These are phyloP conservation scores for Tethea ocularis DNA, from an alignment of 2,888 invertebrate species.

Conservation along the genomic window DNA sequence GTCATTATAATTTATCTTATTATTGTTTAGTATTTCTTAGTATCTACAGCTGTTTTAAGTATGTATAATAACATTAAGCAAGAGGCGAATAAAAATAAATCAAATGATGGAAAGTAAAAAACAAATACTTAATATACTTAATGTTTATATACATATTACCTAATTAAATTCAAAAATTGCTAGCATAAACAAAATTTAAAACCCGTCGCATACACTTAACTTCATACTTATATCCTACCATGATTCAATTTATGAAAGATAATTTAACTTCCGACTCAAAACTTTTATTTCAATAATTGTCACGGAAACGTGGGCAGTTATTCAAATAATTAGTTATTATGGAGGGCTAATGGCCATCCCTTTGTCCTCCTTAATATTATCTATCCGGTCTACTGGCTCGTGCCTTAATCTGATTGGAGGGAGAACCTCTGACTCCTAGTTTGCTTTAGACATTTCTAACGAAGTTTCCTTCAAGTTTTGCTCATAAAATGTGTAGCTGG, in stretches of 20 bases:
- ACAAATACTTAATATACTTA: too few relatives aligned
- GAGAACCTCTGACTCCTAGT: slow-evolving; percentile 34
- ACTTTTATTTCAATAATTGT: slow-evolving; percentile 16
- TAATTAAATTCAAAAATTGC: too few relatives aligned
- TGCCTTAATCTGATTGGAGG: slow-evolving; percentile 67
- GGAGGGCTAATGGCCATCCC: slow-evolving; percentile 51
- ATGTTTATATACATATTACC: too few relatives aligned
- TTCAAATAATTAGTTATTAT: slow-evolving; percentile 63
- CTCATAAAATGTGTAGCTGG: not conserved
- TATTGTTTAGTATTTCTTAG: too few relatives aligned
- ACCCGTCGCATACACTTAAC: not conserved
- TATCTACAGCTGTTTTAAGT: not conserved
- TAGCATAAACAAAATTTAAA: not conserved
- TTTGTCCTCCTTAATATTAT: slow-evolving; percentile 75
- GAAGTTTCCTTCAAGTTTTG: slow-evolving; percentile 17
- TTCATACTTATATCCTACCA: not conserved
- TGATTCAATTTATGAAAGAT: slow-evolving; percentile 1
- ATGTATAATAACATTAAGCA: too few relatives aligned
- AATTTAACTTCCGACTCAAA: slow-evolving; percentile 2
- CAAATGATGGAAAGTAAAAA: too few relatives aligned
- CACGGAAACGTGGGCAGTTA: slow-evolving; percentile 49
- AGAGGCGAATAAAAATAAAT: too few relatives aligned
- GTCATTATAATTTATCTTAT: too few relatives aligned
- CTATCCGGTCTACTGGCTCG: slow-evolving; percentile 70
- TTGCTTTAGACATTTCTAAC: slow-evolving; percentile 34